Evolutionary conservation across 2,888 invertebrate genomes (phyloP).

Genomic region (Chymomyza procnemis): DNA sequence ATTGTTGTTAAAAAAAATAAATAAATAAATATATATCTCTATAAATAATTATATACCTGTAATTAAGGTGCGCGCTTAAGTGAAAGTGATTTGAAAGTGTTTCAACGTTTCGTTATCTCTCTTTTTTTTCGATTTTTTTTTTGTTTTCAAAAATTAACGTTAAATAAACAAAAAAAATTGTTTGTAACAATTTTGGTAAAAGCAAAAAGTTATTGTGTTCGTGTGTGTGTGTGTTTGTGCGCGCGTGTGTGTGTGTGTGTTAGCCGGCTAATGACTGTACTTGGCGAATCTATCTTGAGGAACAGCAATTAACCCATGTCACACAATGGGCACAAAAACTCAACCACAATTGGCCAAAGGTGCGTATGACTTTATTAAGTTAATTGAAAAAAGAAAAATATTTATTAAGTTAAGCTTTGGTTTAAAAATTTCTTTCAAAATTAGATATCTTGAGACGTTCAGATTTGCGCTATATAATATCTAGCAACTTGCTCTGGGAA

Average conservation of each 20-base stretch:
- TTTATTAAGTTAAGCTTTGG: too few relatives aligned
- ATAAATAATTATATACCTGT: too few relatives aligned
- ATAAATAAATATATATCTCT: too few relatives aligned
- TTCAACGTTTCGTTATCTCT: neutral
- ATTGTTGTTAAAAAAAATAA: neutral
- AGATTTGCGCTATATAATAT: too few relatives aligned
- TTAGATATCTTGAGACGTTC: too few relatives aligned
- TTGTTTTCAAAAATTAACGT: neutral
- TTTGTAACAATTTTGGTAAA: neutral
- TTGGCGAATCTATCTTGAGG: neutral
- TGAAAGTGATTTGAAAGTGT: neutral
- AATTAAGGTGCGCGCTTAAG: neutral
- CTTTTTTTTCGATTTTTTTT: neutral
- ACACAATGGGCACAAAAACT: slow-evolving; percentile 76
- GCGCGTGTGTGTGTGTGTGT: neutral
- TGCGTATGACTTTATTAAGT: slow-evolving; percentile 54
- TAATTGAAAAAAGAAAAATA: too few relatives aligned
- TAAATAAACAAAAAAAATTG: neutral
- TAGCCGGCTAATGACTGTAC: neutral
- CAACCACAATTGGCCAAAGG: slow-evolving; percentile 74
- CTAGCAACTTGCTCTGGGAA: too few relatives aligned
- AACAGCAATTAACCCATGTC: neutral
- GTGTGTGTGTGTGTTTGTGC: neutral
- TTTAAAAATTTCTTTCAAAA: too few relatives aligned
- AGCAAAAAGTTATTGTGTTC: neutral